Base-by-base conservation (phyloP, 2,797 vertebrate species). In the Jordanella pulchra region DNA sequence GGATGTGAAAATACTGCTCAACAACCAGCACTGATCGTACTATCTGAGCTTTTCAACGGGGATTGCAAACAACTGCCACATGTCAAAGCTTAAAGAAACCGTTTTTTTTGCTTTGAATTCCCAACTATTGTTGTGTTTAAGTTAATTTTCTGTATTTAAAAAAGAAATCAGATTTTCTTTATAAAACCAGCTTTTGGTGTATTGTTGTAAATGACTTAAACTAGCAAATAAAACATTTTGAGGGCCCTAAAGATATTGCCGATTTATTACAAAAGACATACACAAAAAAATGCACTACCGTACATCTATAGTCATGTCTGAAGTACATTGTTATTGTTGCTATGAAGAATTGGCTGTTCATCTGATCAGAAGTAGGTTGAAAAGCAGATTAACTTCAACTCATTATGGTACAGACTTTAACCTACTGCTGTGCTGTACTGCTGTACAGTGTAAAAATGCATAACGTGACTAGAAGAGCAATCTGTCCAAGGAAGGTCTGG, bases 391-490 rank as follows among this genome's bases (percentile, higher is more conserved):
- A 83, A 75, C 78, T 76, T 64, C 76, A 73, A 72, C 77, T 91
- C 86, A 81, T 89, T 91, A 69, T 27, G 35, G n/a, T 23, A 63
- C 23, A 42, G 35, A n/a, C 12, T 45, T 53, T 18, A 68, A 55
- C 32, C 35, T 3, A 2, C 35, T 63, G 12, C 23, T 63, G 23
- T 25, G 35, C 47, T 17, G 17, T 21, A 48, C 5, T 48, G 47
- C 35, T 90, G 75, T 89, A 89, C 86, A 78, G 47, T 83, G 87
- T 84, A 83, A 81, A 80, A 63, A 81, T 72, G 78, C 83, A 79
- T 84, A 79, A 89, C 91, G 86, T 93, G 91, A 93, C 85, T 88
- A 84, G 80, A 93, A 93, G 87, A 86, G 72, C 89, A 93, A 88
- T 76, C 78, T 87, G 72, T 84, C 75, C 75, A 85, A 91, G 86